Conservation (phyloP, 2,113 vertebrate genomes). For the Bos indicus region DNA sequence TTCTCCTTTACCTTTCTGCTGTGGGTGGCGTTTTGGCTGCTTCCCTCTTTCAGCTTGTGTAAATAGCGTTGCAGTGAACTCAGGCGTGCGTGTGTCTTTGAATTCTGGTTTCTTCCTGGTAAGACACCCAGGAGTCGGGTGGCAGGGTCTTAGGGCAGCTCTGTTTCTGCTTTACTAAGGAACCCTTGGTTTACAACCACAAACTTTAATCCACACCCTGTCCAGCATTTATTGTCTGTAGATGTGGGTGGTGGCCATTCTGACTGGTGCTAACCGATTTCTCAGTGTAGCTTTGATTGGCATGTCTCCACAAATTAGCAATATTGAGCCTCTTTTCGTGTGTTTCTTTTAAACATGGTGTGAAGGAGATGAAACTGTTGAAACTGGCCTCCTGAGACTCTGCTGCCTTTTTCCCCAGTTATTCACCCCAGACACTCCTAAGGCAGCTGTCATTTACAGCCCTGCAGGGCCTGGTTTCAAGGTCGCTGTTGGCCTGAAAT, state of each 20-base stretch:
- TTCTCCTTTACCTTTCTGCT: neutral
- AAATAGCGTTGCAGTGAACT: neutral
- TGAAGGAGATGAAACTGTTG: neutral
- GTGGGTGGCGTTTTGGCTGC: neutral
- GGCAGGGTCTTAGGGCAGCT: neutral
- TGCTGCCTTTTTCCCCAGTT: neutral
- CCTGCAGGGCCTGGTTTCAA: neutral
- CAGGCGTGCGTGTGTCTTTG: neutral
- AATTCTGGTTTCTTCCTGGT: neutral
- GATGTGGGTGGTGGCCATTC: neutral
- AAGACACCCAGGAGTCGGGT: neutral
- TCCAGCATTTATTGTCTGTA: neutral
- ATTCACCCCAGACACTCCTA: neutral
- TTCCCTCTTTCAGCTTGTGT: neutral
- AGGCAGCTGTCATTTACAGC: neutral
- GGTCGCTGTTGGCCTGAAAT: neutral
- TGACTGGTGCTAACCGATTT: neutral
- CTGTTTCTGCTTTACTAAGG: neutral
- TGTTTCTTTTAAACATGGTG: neutral
- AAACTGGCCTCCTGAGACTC: neutral
- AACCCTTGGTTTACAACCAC: neutral
- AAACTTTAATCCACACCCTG: neutral
- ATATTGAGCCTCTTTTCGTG: neutral
- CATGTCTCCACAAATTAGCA: neutral
- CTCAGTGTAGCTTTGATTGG: neutral